phyloP scores from a whole-genome alignment of 2,113 vertebrate species.

The Oostethus manadensis region DNA sequence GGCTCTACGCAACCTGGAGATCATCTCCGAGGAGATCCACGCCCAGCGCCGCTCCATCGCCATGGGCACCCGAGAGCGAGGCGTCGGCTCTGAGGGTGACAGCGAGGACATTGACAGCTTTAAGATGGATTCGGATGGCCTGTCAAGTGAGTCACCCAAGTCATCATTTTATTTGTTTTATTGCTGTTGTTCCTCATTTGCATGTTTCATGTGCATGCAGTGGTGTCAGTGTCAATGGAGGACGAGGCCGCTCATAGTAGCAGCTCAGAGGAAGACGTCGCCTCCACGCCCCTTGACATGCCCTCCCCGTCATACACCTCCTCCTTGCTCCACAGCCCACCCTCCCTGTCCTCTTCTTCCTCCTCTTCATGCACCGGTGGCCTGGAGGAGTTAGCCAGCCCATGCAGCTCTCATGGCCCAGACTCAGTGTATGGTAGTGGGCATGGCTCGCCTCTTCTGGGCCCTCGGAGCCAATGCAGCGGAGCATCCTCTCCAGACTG shows the following conservation, averaged over 20 bases:
- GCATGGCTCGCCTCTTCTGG: conserved; percentile 79
- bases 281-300: conserved; percentile 68
- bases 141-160: conserved; percentile 81
- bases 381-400: conserved; percentile 74
- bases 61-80: conserved; percentile 86
- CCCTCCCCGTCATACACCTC: conserved; percentile 54
- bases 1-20: conserved; percentile 87
- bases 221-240: conserved; percentile 89
- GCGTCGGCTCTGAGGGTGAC: conserved; percentile 81
- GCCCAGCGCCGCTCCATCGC: conserved; percentile 81
- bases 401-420: conserved; percentile 37
- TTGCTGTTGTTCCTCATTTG: conserved; percentile 3
- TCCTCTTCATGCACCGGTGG: conserved; percentile 56
- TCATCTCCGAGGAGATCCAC: conserved; percentile 96
- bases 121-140: conserved; percentile 79
- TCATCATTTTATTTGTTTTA: not conserved
- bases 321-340: conserved; percentile 42
- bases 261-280: conserved; percentile 82
- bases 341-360: conserved; percentile 26
- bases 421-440: conserved; percentile 79
- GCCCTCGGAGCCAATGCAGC: conserved; percentile 92
- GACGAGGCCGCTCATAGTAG: conserved; percentile 82
- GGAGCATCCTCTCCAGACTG: conserved; percentile 96
- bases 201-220: conserved; percentile 63
- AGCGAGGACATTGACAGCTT: conserved; percentile 75